Evolutionary conservation across 1,140 invertebrate species (phyloP).

Genomic region (Trichonephila clavipes): DNA sequence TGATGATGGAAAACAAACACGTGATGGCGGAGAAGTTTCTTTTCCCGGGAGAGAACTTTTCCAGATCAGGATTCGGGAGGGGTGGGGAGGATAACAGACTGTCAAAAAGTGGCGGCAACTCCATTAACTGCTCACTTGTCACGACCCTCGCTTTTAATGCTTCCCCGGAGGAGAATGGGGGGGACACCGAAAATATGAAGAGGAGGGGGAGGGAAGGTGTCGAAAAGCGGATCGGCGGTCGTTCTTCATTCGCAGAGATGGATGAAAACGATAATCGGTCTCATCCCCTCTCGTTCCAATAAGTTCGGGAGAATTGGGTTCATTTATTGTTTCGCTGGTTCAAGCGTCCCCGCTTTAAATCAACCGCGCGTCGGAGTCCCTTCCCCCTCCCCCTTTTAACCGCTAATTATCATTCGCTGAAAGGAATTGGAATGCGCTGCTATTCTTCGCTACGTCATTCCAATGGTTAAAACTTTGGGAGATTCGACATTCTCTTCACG

Average conservation of each 20-base stretch:
- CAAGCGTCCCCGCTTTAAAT: background rate
- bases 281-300: conserved; percentile 1
- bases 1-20: conserved; percentile 15
- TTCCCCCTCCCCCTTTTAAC: no score
- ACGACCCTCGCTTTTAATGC: conserved; percentile 1
- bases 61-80: background rate
- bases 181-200: background rate
- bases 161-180: background rate
- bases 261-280: conserved; percentile 26
- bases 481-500: no score
- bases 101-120: conserved; percentile 36
- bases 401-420: no score
- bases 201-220: background rate
- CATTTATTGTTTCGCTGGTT: background rate
- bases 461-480: no score
- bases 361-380: no score
- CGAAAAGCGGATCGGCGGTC: background rate
- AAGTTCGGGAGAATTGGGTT: conserved; percentile 20
- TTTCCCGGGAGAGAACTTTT: conserved; percentile 6
- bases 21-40: background rate
- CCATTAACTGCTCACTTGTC: conserved; percentile 33
- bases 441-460: no score
- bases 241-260: conserved; percentile 12
- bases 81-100: background rate
- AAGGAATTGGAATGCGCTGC: no score